Conservation (phyloP, 2,888 invertebrate genomes). For the Orthosia incerta region DNA sequence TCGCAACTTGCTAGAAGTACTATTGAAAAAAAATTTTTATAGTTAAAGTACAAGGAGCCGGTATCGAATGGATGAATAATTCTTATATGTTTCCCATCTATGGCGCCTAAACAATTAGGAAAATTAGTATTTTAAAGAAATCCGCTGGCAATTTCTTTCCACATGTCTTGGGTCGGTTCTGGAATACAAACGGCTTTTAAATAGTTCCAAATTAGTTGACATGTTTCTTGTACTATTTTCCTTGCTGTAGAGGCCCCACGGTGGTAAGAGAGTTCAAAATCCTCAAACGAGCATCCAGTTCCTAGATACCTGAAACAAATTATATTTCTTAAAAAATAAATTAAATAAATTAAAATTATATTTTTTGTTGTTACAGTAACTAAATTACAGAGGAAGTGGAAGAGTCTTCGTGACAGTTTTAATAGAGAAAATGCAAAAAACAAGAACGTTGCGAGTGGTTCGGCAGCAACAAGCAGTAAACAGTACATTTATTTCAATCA, state of each 20-base stretch:
- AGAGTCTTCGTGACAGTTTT: constrained; percentile 60
- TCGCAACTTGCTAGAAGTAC: constrained; percentile 45
- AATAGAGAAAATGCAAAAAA: constrained; percentile 64
- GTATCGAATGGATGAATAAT: constrained; percentile 56
- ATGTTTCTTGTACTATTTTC: constrained; percentile 64
- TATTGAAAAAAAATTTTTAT: background rate
- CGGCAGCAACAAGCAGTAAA: constrained; percentile 65
- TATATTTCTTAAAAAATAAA: too few species aligned
- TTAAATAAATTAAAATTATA: constrained; percentile 25
- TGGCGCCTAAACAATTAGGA: constrained; percentile 58
- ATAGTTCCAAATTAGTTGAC: constrained; percentile 62
- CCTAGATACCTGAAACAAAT: constrained; percentile 66
- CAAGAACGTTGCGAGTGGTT: constrained; percentile 65
- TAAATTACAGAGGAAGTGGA: constrained; percentile 64
- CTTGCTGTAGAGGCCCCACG: constrained; percentile 59
- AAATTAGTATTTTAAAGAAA: constrained; percentile 59
- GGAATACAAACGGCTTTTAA: constrained; percentile 62
- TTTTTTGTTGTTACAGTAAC: constrained; percentile 62
- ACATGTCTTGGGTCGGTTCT: constrained; percentile 60
- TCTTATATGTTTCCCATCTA: constrained; percentile 57
- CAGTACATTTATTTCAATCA: constrained; percentile 67
- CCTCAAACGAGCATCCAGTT: constrained; percentile 64
- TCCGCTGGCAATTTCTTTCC: constrained; percentile 60
- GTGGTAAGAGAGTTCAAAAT: constrained; percentile 61
- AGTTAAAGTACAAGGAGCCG: constrained; percentile 13